Evolutionary conservation across 1,140 invertebrate species (phyloP).

Genomic region (Bursaphelenchus mucronatus): DNA sequence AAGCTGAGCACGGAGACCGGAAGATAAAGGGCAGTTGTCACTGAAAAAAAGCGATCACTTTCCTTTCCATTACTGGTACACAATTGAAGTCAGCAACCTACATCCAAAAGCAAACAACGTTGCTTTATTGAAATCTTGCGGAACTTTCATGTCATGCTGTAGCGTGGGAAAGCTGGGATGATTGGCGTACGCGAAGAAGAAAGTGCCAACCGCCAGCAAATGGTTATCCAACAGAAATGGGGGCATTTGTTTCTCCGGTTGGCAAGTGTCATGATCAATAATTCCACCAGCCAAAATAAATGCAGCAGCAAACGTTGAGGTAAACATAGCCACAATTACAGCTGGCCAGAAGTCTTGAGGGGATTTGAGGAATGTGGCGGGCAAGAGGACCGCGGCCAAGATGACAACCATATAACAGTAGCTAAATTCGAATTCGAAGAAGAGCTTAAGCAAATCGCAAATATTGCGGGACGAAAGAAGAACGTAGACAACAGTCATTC

Average conservation of each 20-base stretch:
- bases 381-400: constrained; percentile 67
- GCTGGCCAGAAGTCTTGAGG: constrained; percentile 72
- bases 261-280: constrained; percentile 31
- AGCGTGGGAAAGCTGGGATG: constrained; percentile 63
- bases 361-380: constrained; percentile 70
- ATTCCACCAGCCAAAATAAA: constrained; percentile 44
- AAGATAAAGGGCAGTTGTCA: constrained; percentile 20
- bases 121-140: constrained; percentile 57
- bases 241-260: constrained; percentile 33
- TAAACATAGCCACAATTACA: constrained; percentile 36
- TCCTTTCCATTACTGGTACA: too few species aligned
- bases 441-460: constrained; percentile 64
- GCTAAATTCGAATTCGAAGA: constrained; percentile 65
- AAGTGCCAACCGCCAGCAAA: constrained; percentile 61
- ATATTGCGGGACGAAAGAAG: constrained; percentile 68
- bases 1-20: constrained; percentile 42
- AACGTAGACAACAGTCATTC: constrained; percentile 70
- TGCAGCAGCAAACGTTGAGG: constrained; percentile 41
- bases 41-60: too few species aligned
- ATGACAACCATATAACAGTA: constrained; percentile 69
- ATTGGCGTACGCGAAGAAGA: constrained; percentile 62
- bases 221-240: constrained; percentile 48
- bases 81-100: constrained; percentile 18
- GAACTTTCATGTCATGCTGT: constrained; percentile 51
- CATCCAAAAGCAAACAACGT: constrained; percentile 41